phyloP scores from a whole-genome alignment of 2,888 invertebrate species.

The Drosophila nigritarsus region DNA sequence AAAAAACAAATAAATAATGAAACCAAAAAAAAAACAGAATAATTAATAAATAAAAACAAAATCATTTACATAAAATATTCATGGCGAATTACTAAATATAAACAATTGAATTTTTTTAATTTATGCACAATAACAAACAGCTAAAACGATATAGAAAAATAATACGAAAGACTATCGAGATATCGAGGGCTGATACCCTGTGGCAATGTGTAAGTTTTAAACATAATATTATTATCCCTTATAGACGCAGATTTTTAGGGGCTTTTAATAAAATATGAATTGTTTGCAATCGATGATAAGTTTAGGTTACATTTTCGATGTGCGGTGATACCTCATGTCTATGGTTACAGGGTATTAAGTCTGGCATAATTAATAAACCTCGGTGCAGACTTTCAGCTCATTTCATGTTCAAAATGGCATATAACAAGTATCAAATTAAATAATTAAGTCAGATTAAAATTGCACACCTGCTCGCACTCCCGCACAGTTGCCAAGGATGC shows the following conservation, averaged over 20 bases:
- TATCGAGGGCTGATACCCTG: neutral
- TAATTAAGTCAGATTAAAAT: conserved; percentile 73
- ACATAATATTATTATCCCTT: neutral
- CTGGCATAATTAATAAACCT: conserved; percentile 57
- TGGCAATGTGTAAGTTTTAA: neutral
- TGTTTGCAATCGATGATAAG: neutral
- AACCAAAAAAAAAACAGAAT: conserved; percentile 1
- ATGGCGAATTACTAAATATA: conserved; percentile 55
- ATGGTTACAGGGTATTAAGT: conserved; percentile 6
- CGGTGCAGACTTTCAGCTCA: conserved; percentile 31
- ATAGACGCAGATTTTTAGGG: too few species aligned
- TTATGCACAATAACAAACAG: conserved; percentile 42
- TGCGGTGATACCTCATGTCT: neutral
- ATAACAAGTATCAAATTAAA: conserved; percentile 65
- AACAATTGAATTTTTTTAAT: conserved; percentile 53
- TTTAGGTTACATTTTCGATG: neutral
- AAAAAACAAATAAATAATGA: conserved; percentile 6
- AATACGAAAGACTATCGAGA: too few species aligned
- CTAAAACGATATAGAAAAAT: neutral
- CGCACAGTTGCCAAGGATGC: neutral
- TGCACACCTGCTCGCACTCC: conserved; percentile 39
- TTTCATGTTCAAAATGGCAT: conserved; percentile 47
- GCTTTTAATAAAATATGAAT: neutral
- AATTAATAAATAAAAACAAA: conserved; percentile 11
- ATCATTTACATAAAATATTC: conserved; percentile 26